Base-by-base conservation (phyloP, 2,113 vertebrate species). In the Artemisiospiza belli region DNA sequence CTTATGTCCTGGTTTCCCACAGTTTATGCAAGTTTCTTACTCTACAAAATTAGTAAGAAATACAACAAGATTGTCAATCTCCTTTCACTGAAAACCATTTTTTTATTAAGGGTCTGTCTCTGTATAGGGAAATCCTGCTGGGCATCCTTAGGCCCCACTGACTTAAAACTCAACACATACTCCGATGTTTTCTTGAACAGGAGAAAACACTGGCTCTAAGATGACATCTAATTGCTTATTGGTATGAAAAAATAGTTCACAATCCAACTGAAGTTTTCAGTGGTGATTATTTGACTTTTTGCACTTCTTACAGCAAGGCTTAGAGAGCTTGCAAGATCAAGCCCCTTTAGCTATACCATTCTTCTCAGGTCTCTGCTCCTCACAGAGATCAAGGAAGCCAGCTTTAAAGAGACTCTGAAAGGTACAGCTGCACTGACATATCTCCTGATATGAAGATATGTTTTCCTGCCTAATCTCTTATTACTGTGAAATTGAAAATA, bases 401-500 rank as follows among this genome's bases (percentile, higher is more conserved):
- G 25, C 22, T 80, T 78, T 90, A 86, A 75, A 87, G 39, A 78
- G n/a, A 30, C 7, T 80, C 69, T 68, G 58, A 80, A 95, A 89
- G n/a, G 62, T 28, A 68, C 77, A 85, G 27, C 47, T 83, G n/a
- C 63, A 85, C 20, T 62, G 66, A 66, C 23, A 22, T 54, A 44
- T 52, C 25, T 90, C 23, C 23, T 75, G 52, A 88, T 72, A 78
- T 18, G 39, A 66, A 76, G 55, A 31, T 52, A 18, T 85, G 6
- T 83, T 76, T 94, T 87, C 16, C 23, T 92, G 68, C 27, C 9
- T 35, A 82, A 77, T 87, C 15, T 83, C 35, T 61, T 83, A 82
- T 76, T 78, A 59, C 46, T 66, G 46, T 70, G 52, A 54, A 86
- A 92, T 25, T 81, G 74, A 89, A 96, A 89, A 81, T 68, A 92